Evolutionary conservation across 2,888 invertebrate species (phyloP), one percentile per base, ranked within the genome.

Genomic region (Carabus problematicus): DNA sequence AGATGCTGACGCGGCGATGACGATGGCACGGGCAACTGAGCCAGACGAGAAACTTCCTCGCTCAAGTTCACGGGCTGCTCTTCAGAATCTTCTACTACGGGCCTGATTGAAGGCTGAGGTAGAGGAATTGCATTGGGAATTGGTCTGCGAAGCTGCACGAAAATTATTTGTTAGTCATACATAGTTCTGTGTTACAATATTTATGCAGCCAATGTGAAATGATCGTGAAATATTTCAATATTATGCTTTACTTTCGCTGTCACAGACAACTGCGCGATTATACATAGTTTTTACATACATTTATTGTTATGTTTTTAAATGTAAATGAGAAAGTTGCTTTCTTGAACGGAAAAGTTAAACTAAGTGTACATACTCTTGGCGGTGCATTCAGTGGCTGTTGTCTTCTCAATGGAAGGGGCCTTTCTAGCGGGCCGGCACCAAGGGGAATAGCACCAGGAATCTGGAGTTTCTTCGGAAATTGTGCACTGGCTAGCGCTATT

Each of bases 61-160:
- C 80, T 80, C 70, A 79, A 82, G 73, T 80, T 82, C 64, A 70
- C 71, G 2, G 83, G 81, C 61, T 85, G 87, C 70, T 90, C 89
- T 80, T 90, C 89, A 16, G 85, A 85, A 74, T 89, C 86, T 79
- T 90, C 90, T 0, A 89, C 88, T 7, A 90, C 90, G 0, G 90
- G 90, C 73, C 89, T 87, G 11, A 88, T 76, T 62, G 82, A 82
- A 7, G 77, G 73, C 42, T 79, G 77, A 8, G 78, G 70, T 8
- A 69, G 64, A 0, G 79, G 58, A 76, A 76, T 29, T 75, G 82
- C 59, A 80, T 82, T 72, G 86, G 79, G 74, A 76, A 83, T 4
- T 84, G 85, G 41, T 83, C 79, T 4, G 83, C 84, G 12, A 82
- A 78, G 12, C 80, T 85, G 75, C 73, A 80, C 85, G 63, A 78